Evolutionary conservation across 2,888 invertebrate species (phyloP).

Genomic region (Callosobruchus maculatus): DNA sequence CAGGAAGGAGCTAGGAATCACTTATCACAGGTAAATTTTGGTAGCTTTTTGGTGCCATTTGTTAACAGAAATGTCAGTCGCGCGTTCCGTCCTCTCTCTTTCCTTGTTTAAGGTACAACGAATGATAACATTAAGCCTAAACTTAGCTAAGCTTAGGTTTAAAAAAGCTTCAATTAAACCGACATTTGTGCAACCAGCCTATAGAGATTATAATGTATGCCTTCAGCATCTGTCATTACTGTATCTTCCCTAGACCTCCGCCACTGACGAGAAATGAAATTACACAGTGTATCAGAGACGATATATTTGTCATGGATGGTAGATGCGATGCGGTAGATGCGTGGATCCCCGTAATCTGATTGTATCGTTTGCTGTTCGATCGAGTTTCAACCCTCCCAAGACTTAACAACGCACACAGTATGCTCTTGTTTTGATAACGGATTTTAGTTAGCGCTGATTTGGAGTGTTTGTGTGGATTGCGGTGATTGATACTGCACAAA

Average conservation of each 20-base stretch:
- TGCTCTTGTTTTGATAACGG: conserved; percentile 36
- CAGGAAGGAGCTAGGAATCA: no score
- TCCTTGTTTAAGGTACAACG: no score
- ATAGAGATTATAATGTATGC: no score
- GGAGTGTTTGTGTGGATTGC: background rate
- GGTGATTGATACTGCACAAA: background rate
- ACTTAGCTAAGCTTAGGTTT: no score
- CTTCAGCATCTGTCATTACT: no score
- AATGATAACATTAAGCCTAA: no score
- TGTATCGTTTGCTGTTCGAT: conserved; percentile 38
- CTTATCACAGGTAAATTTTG: no score
- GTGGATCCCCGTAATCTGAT: conserved; percentile 33
- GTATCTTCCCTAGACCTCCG: background rate
- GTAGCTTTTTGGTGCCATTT: no score
- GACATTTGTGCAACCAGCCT: no score
- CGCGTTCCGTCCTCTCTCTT: no score
- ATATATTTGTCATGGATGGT: conserved; percentile 41
- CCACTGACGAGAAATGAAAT: conserved; percentile 14
- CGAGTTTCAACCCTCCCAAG: conserved; percentile 28
- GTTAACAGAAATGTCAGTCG: no score
- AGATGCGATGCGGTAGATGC: conserved; percentile 30
- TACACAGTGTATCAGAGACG: conserved; percentile 26
- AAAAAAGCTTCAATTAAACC: no score
- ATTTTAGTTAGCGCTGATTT: conserved; percentile 15
- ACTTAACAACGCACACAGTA: conserved; percentile 21